These are phyloP conservation scores for Sylvia atricapilla DNA, from an alignment of 2,113 vertebrate genomes.

Conservation along the genomic window DNA sequence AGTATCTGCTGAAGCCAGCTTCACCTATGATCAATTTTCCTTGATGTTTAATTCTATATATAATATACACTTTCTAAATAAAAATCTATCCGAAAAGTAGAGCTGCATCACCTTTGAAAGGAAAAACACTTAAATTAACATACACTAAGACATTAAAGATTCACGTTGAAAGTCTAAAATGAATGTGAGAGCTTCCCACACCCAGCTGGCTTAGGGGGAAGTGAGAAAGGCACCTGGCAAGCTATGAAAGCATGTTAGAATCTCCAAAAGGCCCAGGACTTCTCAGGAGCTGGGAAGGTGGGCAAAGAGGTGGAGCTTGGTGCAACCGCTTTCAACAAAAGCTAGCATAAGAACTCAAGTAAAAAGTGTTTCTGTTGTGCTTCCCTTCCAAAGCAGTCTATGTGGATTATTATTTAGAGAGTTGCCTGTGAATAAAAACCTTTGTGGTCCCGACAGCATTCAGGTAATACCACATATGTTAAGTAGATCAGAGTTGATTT, in stretches of 20 bases:
- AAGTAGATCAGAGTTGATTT: neutral
- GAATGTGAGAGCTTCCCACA: neutral
- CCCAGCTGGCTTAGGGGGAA: neutral
- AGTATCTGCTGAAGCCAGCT: neutral
- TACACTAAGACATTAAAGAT: neutral
- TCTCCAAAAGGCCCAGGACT: neutral
- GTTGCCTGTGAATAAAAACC: neutral
- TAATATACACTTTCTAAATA: neutral
- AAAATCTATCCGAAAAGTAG: neutral
- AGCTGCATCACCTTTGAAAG: neutral
- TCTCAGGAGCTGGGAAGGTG: neutral
- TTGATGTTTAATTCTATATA: neutral
- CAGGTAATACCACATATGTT: neutral
- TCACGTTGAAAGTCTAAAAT: neutral
- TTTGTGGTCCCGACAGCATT: fast-evolving
- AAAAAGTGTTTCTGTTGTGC: neutral
- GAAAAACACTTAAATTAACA: neutral
- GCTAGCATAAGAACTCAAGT: neutral
- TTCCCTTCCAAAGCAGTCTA: neutral
- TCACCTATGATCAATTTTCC: neutral
- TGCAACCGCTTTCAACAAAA: neutral
- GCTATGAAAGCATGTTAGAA: neutral
- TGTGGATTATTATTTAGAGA: neutral
- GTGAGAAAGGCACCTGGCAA: neutral
- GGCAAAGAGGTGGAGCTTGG: neutral